Evolutionary conservation across 2,113 vertebrate genomes (phyloP).

Genomic region (Gymnogyps californianus): DNA sequence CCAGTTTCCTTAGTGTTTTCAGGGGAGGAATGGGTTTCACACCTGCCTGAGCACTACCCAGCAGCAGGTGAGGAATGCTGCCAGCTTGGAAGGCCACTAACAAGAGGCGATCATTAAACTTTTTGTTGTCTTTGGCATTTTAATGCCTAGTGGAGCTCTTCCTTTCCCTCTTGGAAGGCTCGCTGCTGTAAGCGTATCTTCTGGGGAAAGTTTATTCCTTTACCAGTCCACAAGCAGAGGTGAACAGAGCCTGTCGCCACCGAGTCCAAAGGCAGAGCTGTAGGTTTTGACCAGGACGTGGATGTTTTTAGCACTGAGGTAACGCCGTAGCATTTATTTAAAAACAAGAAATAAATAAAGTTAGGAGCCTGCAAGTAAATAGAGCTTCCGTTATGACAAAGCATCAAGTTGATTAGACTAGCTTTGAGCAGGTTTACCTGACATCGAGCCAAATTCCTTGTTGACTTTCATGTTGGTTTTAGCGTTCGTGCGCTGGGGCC

Average conservation of each 20-base stretch:
- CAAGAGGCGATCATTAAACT: neutral
- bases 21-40: slow-evolving; percentile 1
- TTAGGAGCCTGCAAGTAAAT: neutral
- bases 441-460: neutral
- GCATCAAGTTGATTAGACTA: neutral
- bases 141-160: neutral
- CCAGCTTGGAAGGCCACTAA: neutral
- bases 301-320: neutral
- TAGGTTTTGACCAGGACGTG: rapidly evolving
- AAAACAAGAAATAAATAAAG: neutral
- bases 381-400: neutral
- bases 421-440: neutral
- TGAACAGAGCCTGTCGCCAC: neutral
- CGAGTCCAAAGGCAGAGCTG: rapidly evolving
- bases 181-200: neutral
- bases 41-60: neutral
- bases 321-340: rapidly evolving
- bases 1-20: neutral
- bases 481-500: neutral
- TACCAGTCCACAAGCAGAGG: neutral
- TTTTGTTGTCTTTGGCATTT: neutral
- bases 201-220: neutral
- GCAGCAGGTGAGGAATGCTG: slow-evolving; percentile 29
- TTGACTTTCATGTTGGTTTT: neutral
- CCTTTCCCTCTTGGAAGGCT: neutral